These are phyloP conservation scores for Drosophila pallidifrons DNA, from an alignment of 1,140 invertebrate species.

Conservation along the genomic window DNA sequence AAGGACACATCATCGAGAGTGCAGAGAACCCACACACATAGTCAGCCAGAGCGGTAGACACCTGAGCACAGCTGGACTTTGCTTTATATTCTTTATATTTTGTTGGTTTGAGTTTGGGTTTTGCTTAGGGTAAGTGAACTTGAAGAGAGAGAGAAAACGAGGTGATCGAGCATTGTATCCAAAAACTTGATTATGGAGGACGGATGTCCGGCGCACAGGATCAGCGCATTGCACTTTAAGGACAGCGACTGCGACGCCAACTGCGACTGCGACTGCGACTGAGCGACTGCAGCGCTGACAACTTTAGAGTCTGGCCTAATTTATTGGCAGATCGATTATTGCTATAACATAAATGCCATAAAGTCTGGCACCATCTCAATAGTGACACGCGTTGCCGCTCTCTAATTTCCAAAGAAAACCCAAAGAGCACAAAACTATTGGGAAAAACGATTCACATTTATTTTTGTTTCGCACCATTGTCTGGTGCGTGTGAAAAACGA, in stretches of 20 bases:
- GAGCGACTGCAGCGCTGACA: constrained; percentile 28
- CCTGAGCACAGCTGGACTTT: constrained; percentile 31
- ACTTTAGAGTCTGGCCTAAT: constrained; percentile 33
- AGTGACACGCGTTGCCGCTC: constrained; percentile 33
- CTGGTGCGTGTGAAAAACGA: constrained; percentile 48
- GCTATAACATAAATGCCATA: constrained; percentile 18
- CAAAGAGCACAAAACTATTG: neutral
- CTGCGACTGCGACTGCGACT: neutral
- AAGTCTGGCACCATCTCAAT: neutral
- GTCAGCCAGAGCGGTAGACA: neutral
- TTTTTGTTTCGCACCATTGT: constrained; percentile 45
- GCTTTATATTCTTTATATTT: neutral
- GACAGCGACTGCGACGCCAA: neutral
- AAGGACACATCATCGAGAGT: constrained; percentile 7
- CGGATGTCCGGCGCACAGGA: constrained; percentile 46
- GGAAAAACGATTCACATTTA: neutral
- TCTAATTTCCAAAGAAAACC: neutral
- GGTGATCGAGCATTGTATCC: constrained; percentile 16
- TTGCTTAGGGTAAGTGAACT: constrained; percentile 41
- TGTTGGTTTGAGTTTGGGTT: too few relatives aligned
- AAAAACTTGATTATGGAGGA: constrained; percentile 43
- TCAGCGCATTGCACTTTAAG: constrained; percentile 7
- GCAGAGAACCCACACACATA: constrained; percentile 1
- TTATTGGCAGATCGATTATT: constrained; percentile 29
- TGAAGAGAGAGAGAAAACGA: constrained; percentile 2